Evolutionary conservation across 2,113 vertebrate species (phyloP), one percentile per base, ranked within the genome.

Genomic region (Laticauda colubrina): DNA sequence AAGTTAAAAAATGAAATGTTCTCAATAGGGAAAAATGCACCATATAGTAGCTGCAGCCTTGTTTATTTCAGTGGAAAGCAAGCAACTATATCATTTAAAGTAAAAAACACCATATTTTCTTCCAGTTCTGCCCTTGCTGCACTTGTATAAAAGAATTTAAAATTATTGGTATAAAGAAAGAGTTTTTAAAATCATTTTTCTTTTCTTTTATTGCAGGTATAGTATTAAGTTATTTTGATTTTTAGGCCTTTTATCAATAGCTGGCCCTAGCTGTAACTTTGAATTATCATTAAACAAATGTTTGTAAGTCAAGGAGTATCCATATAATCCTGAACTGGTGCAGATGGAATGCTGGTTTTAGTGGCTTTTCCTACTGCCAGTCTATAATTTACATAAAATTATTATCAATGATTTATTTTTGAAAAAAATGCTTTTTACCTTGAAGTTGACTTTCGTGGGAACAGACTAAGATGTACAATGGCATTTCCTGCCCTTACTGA

Each of bases 211-310:
- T 45, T 90, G 75, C 0, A 89, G 2, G 45, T 51, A 85, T 18
- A 23, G 45, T 20, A 88, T 92, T 88, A 43, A 21, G 20, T 88
- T 55, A 34, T n/a, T 69, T 12, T 88, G 61, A 34, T 81, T 95
- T 88, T 94, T 94, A 94, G 92, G 86, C 39, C 2, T 53, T 85
- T 75, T 29, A 29, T 43, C 90, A 59, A 45, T 87, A 93, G 57
- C 29, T 21, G 1, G 86, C 56, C 92, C 57, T 59, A 59, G 8
- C 24, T 69, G 61, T n/a, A n/a, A 15, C 61, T 69, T 69, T n/a
- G 29, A 69, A 69, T 5, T 29, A 4, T 69, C 29, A n/a, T 15
- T 34, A 15, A 69, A 69, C 29, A 69, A 69, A 69, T 15, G 61
- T 4, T 69, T 69, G 4, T 15, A 69, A n/a, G 29, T 14, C 29